Conservation (phyloP, 2,888 invertebrate genomes). For the Imbricaverruca yamaguchii region DNA sequence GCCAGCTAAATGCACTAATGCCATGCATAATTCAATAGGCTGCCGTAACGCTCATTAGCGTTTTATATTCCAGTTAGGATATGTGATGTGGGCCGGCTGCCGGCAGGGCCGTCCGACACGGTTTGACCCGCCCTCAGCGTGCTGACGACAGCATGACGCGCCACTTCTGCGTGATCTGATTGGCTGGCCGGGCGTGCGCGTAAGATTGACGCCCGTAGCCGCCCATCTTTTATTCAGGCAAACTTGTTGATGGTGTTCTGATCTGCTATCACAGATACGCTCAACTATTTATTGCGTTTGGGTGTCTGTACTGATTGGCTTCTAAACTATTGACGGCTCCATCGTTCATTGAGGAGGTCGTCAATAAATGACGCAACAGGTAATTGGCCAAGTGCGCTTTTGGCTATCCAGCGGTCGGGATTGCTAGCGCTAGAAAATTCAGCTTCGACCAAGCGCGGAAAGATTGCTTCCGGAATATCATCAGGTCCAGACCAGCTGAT, state of each 20-base stretch:
- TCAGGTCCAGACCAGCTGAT: no score
- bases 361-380: neutral
- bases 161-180: neutral
- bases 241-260: slow-evolving; percentile 22
- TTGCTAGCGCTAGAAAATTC: no score
- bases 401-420: neutral
- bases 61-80: neutral
- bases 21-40: neutral
- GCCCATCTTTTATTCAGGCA: slow-evolving; percentile 19
- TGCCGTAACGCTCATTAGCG: neutral
- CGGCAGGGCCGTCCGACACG: neutral
- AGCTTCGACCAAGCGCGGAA: no score
- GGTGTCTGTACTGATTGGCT: slow-evolving; percentile 19
- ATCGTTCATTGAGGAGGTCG: neutral
- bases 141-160: neutral
- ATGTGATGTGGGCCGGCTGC: neutral
- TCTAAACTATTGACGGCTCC: slow-evolving; percentile 18
- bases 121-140: neutral
- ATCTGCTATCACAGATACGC: slow-evolving; percentile 21
- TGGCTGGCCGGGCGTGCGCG: neutral
- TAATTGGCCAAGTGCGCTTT: slow-evolving; percentile 6
- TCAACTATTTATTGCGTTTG: slow-evolving; percentile 20
- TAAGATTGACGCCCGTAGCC: slow-evolving; percentile 14
- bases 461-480: no score
- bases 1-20: neutral